Percentiles rank a stretch among this genome's conserved stretches.
These are phyloP conservation scores for Mercenaria mercenaria DNA, from an alignment of 1,140 invertebrate species.

Conservation along the genomic window DNA sequence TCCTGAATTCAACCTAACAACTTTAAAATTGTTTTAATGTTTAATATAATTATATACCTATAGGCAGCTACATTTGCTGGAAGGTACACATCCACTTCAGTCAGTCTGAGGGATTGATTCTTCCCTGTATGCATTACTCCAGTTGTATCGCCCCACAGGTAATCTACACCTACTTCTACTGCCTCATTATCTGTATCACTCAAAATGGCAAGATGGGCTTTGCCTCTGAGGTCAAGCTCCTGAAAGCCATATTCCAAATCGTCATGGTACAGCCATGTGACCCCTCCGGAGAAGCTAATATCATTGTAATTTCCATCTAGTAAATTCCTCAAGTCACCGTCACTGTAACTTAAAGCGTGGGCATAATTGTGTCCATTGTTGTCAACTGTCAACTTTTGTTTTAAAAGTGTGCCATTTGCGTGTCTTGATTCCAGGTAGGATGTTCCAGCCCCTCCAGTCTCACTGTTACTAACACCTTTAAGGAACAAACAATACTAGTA, in stretches of 20 bases:
- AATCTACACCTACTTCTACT: constrained; percentile 62
- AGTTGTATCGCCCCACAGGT: constrained; percentile 75
- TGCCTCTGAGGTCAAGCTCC: constrained; percentile 72
- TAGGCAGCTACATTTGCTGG: constrained; percentile 80
- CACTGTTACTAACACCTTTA: constrained; percentile 72
- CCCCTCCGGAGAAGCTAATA: constrained; percentile 73
- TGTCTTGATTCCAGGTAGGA: constrained; percentile 71
- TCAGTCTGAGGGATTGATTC: constrained; percentile 74
- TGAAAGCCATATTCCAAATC: constrained; percentile 73
- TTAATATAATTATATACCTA: constrained; percentile 61
- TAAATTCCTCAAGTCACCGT: constrained; percentile 70
- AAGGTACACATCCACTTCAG: constrained; percentile 76
- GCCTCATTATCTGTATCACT: constrained; percentile 72
- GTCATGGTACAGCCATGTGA: constrained; percentile 79
- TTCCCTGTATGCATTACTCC: constrained; percentile 78
- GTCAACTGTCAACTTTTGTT: constrained; percentile 71
- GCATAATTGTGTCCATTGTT: constrained; percentile 78
- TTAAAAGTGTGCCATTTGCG: constrained; percentile 37
- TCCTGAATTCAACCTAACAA: too few species aligned
- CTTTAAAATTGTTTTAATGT: neutral
- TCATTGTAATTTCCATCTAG: constrained; percentile 74
- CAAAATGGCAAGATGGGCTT: constrained; percentile 79
- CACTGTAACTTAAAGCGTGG: constrained; percentile 45
- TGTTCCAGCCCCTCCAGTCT: constrained; percentile 78
- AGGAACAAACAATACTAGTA: neutral